These are phyloP conservation scores for Phycodurus eques DNA, from an alignment of 2,113 vertebrate species.

Conservation along the genomic window DNA sequence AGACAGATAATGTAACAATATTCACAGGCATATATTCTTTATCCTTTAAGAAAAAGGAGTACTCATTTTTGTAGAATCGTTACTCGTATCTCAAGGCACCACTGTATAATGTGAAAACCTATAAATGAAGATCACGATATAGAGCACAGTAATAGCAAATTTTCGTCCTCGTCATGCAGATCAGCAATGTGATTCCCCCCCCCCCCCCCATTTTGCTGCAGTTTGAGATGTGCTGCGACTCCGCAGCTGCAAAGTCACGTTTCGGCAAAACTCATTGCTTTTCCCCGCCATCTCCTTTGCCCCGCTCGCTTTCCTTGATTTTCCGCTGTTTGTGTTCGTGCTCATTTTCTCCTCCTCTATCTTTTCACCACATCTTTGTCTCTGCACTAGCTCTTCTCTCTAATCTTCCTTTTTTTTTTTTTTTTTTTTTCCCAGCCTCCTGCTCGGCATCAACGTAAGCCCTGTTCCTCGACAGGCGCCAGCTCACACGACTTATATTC, in stretches of 20 bases:
- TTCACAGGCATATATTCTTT: no score
- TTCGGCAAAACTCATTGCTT: slow-evolving; percentile 33
- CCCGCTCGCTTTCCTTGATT: not conserved
- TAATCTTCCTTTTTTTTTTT: slow-evolving; percentile 25
- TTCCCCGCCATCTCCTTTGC: not conserved
- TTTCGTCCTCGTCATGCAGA: not conserved
- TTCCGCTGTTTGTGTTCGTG: slow-evolving; percentile 8
- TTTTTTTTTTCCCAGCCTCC: slow-evolving; percentile 4
- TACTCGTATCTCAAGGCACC: no score
- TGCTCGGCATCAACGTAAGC: slow-evolving; percentile 58
- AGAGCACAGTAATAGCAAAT: no score
- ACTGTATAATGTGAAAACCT: no score
- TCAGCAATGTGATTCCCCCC: not conserved
- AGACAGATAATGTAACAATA: no score
- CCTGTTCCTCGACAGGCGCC: slow-evolving; percentile 32
- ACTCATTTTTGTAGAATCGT: no score
- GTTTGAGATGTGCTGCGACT: slow-evolving; percentile 34
- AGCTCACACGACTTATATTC: slow-evolving; percentile 56
- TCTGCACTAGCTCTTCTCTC: slow-evolving; percentile 22
- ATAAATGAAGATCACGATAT: no score
- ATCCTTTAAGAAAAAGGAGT: no score
- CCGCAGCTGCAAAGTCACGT: slow-evolving; percentile 44
- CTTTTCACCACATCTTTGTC: slow-evolving; percentile 28
- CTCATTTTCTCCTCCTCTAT: slow-evolving; percentile 13
- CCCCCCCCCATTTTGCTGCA: not conserved